Evolutionary conservation across 2,888 invertebrate species (phyloP).

Genomic region (Biston betularia): DNA sequence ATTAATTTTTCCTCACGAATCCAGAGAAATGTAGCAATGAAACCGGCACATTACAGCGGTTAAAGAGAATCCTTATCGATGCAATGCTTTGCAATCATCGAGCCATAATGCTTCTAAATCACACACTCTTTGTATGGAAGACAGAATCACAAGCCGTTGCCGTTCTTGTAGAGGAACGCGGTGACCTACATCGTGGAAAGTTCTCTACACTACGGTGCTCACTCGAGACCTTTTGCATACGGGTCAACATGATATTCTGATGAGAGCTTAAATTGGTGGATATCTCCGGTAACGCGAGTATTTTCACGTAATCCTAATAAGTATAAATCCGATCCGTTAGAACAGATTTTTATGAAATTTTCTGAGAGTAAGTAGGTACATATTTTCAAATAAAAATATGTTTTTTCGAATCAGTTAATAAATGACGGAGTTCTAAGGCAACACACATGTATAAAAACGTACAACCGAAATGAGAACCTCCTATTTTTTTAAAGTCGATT

Average conservation of each 20-base stretch:
- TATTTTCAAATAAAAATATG: no score
- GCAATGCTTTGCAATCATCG: constrained; percentile 45
- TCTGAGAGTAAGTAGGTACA: no score
- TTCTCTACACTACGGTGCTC: constrained; percentile 57
- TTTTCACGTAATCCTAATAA: background rate
- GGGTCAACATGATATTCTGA: constrained; percentile 71
- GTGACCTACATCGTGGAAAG: constrained; percentile 51
- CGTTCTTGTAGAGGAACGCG: constrained; percentile 45
- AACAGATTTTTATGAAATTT: no score
- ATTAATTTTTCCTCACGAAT: constrained; percentile 13
- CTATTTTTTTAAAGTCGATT: no score
- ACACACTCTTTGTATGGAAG: constrained; percentile 45
- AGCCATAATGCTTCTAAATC: constrained; percentile 45
- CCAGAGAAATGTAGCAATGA: constrained; percentile 11
- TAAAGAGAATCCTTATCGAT: constrained; percentile 44
- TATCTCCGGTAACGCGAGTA: constrained; percentile 45
- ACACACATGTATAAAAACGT: no score
- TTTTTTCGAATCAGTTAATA: no score
- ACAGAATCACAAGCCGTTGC: constrained; percentile 45
- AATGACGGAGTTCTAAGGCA: no score
- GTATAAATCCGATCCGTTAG: no score
- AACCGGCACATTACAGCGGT: constrained; percentile 25
- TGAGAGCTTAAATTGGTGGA: constrained; percentile 57
- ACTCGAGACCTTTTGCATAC: constrained; percentile 70
- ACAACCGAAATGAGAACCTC: no score